Base-by-base conservation (phyloP, 1,140 invertebrate species). In the Procambarus clarkii region DNA sequence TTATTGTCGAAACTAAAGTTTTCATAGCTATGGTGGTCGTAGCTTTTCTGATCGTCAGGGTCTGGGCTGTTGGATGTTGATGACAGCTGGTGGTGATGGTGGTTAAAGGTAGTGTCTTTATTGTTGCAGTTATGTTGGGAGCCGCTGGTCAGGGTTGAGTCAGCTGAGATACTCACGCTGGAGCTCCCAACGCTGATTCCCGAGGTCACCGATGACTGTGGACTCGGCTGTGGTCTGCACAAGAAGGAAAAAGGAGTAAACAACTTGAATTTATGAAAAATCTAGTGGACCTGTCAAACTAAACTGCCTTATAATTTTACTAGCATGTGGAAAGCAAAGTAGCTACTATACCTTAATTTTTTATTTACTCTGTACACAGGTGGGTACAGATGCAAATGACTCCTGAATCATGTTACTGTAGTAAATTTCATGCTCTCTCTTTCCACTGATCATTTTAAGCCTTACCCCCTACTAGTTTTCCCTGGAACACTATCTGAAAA, bases 141-240 rank as follows among this genome's bases (percentile, higher is more conserved):
- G 92, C 88, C 85, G 79, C 77, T 58, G 74, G 89, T 91, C 54
- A 87, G 79, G 86, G 83, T 80, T 79, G 91, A 86, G 84, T 89
- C 83, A 58, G 87, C 82, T n/a, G 60, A 48, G n/a, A 86, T 90
- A 93, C 92, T 93, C 91, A 93, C 92, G 81, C 91, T 90, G 86
- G 92, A 93, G 80, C 91, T 92, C 13, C 91, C 91, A 83, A 92
- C 83, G 91, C 92, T 93, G 91, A 93, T 92, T 24, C 88, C 91
- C 69, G 92, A 93, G 24, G 92, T 93, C 58, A 93, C 88, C n/a
- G 92, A 93, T n/a, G 92, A 93, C 79, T 93, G 92, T 1, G 92
- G 91, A 82, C 91, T 93, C 24, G 92, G 87, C 64, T 93, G 92
- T 21, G 92, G 92, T 64, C 92, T 93, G 78, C 18, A 34, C 18